These are phyloP conservation scores for Cosmorhoe ocellata DNA, from an alignment of 2,888 invertebrate species.

Conservation along the genomic window DNA sequence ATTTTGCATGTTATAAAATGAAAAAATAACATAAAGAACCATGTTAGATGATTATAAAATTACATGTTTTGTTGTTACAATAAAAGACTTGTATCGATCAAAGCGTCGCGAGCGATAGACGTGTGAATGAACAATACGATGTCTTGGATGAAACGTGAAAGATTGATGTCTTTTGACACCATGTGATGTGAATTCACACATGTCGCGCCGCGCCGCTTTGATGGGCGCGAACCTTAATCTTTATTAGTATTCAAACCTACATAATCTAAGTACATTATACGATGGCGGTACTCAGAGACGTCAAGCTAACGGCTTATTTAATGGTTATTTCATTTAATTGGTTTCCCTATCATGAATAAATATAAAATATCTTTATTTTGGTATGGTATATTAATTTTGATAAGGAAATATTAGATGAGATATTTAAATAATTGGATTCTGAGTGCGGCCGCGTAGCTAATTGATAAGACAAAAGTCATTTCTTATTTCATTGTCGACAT, in stretches of 20 bases:
- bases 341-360: no score
- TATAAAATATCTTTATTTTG: no score
- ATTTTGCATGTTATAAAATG: no score
- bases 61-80: not conserved
- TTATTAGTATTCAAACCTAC: not conserved
- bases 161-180: no score
- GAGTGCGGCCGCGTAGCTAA: conserved; percentile 2
- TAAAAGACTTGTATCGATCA: not conserved
- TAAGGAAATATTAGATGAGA: not conserved
- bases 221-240: not conserved
- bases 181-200: not conserved
- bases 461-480: conserved; percentile 20
- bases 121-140: not conserved
- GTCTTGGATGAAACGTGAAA: no score
- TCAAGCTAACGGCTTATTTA: not conserved
- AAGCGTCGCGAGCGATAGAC: not conserved
- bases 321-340: no score
- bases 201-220: not conserved
- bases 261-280: conserved; percentile 20
- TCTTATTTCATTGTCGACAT: conserved; percentile 7
- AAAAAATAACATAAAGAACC: no score
- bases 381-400: not conserved
- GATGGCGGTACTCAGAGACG: not conserved
- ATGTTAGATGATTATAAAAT: not conserved
- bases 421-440: not conserved